phyloP scores from a whole-genome alignment of 2,113 vertebrate species.

The Rhabdornis inornatus region DNA sequence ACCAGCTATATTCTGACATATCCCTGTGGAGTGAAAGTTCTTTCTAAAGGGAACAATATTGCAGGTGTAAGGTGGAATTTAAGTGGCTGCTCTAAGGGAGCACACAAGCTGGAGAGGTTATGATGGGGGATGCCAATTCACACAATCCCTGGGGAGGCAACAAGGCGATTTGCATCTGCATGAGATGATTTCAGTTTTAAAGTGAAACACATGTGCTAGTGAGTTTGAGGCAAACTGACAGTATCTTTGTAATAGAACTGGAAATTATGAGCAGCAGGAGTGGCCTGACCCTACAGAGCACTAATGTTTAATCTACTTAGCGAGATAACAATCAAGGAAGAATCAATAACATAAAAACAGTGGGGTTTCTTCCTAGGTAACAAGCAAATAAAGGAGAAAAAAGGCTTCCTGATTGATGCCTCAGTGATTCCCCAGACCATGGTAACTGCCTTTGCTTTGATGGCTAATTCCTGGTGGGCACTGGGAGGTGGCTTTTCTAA shows the following conservation, averaged over 20 bases:
- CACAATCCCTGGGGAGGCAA: background rate
- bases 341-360: background rate
- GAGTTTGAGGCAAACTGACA: background rate
- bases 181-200: conserved; percentile 2
- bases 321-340: background rate
- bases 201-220: background rate
- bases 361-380: background rate
- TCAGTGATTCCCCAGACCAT: background rate
- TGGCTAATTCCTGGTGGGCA: background rate
- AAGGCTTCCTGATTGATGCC: background rate
- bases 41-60: background rate
- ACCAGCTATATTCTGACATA: background rate
- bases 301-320: background rate
- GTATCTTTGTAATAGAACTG: background rate
- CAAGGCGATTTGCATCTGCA: background rate
- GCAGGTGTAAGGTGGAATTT: conserved; percentile 3
- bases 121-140: background rate
- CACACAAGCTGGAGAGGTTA: background rate
- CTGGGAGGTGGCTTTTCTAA: background rate
- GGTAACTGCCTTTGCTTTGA: background rate
- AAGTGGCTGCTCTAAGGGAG: background rate
- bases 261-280: background rate
- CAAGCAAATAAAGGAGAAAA: background rate
- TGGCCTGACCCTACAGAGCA: background rate
- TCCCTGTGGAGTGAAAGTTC: background rate